Conservation (phyloP, 1,140 invertebrate genomes). For the Drosophila chauvacae region DNA sequence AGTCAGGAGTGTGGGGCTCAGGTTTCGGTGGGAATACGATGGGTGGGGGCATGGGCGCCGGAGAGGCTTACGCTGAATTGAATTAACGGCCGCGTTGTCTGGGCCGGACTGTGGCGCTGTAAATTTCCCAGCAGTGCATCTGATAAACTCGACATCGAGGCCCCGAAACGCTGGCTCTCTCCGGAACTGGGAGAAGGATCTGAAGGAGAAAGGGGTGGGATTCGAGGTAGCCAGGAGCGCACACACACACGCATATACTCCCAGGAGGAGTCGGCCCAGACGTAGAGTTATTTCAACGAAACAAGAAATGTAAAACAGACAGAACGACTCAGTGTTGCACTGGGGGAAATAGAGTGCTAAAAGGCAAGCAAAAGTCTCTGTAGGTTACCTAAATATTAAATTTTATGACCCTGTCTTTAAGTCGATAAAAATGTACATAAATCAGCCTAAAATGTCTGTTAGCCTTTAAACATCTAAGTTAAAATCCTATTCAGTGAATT, state of each 20-base stretch:
- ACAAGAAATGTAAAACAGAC: conserved; percentile 75
- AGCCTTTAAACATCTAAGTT: background rate
- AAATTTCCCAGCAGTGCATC: conserved; percentile 75
- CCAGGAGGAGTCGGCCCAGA: conserved; percentile 34
- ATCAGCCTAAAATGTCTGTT: background rate
- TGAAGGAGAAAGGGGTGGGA: background rate
- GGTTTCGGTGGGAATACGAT: background rate
- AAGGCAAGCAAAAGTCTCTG: background rate
- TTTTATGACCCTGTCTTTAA: background rate
- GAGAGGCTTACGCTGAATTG: conserved; percentile 72
- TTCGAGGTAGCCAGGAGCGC: background rate
- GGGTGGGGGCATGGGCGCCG: background rate
- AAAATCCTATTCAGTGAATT: background rate
- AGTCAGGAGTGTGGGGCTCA: conserved; percentile 4
- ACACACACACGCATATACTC: conserved; percentile 20
- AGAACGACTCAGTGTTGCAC: conserved; percentile 24
- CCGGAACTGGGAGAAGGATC: conserved; percentile 6
- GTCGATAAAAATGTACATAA: background rate
- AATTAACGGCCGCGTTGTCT: conserved; percentile 72
- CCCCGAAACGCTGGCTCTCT: conserved; percentile 12
- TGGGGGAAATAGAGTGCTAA: conserved; percentile 13
- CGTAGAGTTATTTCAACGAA: conserved; percentile 75
- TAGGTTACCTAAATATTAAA: conserved; percentile 3
- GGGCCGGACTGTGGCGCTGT: conserved; percentile 61
- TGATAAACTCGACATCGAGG: conserved; percentile 65